phyloP scores from a whole-genome alignment of 2,888 invertebrate genomes.

The Eristalinus sepulchralis region DNA sequence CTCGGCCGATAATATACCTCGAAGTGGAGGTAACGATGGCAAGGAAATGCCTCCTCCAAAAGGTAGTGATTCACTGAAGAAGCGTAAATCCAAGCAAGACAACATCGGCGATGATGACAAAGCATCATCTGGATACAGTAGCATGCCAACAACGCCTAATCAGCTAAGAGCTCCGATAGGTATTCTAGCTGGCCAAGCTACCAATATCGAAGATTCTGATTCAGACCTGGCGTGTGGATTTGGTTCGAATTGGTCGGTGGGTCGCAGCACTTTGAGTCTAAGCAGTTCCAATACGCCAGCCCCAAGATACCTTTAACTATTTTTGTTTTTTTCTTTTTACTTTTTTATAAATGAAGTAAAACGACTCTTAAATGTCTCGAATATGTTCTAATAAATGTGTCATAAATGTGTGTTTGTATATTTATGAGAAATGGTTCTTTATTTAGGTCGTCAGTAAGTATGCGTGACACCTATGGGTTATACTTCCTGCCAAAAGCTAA shows the following conservation, averaged over 20 bases:
- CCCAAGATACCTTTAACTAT: conserved; percentile 65
- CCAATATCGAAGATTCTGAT: conserved; percentile 85
- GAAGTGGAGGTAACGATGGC: conserved; percentile 80
- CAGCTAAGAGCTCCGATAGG: conserved; percentile 81
- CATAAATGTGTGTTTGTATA: background rate
- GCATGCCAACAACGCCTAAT: conserved; percentile 87
- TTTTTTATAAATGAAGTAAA: background rate
- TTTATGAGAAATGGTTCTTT: background rate
- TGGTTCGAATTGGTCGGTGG: conserved; percentile 86
- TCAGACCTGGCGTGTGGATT: conserved; percentile 95
- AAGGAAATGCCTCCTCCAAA: conserved; percentile 88
- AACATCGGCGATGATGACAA: conserved; percentile 76
- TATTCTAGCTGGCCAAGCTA: conserved; percentile 70
- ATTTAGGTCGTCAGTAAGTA: background rate
- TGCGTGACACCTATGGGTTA: background rate
- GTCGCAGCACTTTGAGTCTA: conserved; percentile 71
- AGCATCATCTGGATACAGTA: conserved; percentile 81
- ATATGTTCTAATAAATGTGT: conserved; percentile 4
- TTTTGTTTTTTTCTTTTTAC: background rate
- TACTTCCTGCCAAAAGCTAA: too few relatives aligned
- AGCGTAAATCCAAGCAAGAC: conserved; percentile 85
- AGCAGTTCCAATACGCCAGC: conserved; percentile 68
- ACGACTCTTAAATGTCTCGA: conserved; percentile 6
- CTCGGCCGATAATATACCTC: conserved; percentile 92
- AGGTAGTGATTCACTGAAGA: conserved; percentile 85